These are phyloP conservation scores for Caracal caracal DNA, from an alignment of 2,113 vertebrate genomes.

Conservation along the genomic window DNA sequence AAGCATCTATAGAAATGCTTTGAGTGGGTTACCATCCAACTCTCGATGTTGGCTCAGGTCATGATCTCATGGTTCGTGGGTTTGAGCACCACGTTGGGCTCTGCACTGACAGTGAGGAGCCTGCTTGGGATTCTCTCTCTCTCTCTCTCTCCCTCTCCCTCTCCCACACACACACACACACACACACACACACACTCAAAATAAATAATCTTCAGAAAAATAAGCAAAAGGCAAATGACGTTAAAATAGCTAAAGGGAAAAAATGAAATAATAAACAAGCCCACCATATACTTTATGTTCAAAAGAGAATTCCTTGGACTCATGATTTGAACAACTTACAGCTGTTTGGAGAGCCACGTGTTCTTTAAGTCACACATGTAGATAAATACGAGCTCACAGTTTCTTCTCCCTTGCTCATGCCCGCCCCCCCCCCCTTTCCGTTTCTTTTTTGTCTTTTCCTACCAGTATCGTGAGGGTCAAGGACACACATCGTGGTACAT, in stretches of 20 bases:
- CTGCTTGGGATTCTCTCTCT: too few relatives aligned
- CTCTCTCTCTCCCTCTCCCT: too few relatives aligned
- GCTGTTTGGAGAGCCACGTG: background rate
- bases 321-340: background rate
- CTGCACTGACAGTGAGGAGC: too few relatives aligned
- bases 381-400: background rate
- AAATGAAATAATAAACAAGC: background rate
- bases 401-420: background rate
- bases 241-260: fast-evolving
- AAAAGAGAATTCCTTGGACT: background rate
- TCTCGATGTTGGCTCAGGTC: too few relatives aligned
- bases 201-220: too few relatives aligned
- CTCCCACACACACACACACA: too few relatives aligned
- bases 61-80: too few relatives aligned
- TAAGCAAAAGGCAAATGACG: background rate
- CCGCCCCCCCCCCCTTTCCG: background rate
- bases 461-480: background rate
- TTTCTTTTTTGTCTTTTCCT: background rate
- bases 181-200: too few relatives aligned
- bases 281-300: background rate
- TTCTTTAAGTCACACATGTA: background rate
- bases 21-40: too few relatives aligned
- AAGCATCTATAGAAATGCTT: too few relatives aligned
- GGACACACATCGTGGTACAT: background rate
- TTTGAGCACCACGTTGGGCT: too few relatives aligned